Percentiles rank a stretch among this genome's conserved stretches.
Evolutionary conservation across 1,140 invertebrate genomes (phyloP).

Genomic region (Lethrus apterus): DNA sequence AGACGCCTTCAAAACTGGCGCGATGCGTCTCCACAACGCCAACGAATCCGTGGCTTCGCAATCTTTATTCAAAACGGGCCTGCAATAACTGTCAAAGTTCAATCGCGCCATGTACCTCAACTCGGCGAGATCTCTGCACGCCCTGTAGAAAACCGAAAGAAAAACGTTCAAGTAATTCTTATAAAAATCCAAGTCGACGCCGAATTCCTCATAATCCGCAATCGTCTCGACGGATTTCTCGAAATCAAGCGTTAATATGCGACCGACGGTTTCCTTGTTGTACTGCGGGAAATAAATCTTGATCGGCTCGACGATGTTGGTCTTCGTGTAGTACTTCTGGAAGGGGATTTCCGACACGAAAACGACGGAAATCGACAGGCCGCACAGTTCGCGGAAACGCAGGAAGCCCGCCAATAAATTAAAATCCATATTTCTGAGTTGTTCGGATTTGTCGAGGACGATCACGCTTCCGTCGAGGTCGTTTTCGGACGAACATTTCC

Average conservation of each 20-base stretch:
- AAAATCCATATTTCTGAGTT: slow-evolving; percentile 62
- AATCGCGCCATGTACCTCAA: slow-evolving; percentile 62
- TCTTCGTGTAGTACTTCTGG: slow-evolving; percentile 68
- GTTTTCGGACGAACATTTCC: slow-evolving; percentile 33
- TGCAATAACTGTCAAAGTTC: slow-evolving; percentile 66
- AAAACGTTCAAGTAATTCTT: slow-evolving; percentile 71
- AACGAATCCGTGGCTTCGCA: slow-evolving; percentile 53
- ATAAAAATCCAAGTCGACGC: slow-evolving; percentile 57
- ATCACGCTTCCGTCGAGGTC: slow-evolving; percentile 49
- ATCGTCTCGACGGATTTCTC: slow-evolving; percentile 24
- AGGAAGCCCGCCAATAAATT: slow-evolving; percentile 65
- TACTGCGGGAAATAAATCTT: slow-evolving; percentile 76
- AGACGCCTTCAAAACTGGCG: slow-evolving; percentile 63
- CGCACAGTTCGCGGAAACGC: slow-evolving; percentile 64
- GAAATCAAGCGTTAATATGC: slow-evolving; percentile 57
- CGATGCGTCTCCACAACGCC: slow-evolving; percentile 70
- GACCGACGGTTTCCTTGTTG: slow-evolving; percentile 64
- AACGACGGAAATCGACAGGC: slow-evolving; percentile 65
- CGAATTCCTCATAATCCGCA: slow-evolving; percentile 31
- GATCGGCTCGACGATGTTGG: slow-evolving; percentile 64
- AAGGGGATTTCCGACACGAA: slow-evolving; percentile 70
- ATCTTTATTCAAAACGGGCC: slow-evolving; percentile 58
- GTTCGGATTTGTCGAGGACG: slow-evolving; percentile 73
- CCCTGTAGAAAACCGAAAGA: slow-evolving; percentile 70
- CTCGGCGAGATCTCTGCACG: slow-evolving; percentile 74